Percentiles rank a stretch among this genome's conserved stretches.
Evolutionary conservation across 2,113 vertebrate genomes (phyloP).

Genomic region (Vireo altiloquus): DNA sequence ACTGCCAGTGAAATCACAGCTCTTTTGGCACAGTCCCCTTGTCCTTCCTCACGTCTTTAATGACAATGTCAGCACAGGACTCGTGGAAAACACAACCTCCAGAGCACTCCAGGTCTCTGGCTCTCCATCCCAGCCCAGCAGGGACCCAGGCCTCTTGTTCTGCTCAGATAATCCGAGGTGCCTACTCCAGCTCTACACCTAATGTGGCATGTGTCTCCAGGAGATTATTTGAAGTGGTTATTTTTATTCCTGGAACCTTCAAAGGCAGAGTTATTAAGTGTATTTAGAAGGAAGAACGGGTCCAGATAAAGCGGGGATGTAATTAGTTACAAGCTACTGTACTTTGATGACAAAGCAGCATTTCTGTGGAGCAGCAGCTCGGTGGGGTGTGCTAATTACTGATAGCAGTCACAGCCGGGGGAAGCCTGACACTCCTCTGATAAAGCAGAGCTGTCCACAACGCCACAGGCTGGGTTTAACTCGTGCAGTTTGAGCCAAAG

Average conservation of each 20-base stretch:
- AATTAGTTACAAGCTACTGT: slow-evolving; percentile 67
- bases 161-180: slow-evolving; percentile 19
- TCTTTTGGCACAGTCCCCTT: not conserved
- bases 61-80: not conserved
- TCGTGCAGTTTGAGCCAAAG: not conserved
- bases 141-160: not conserved
- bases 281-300: slow-evolving; percentile 54
- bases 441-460: slow-evolving; percentile 30
- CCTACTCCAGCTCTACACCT: slow-evolving; percentile 37
- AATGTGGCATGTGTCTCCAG: not conserved
- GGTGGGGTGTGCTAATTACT: slow-evolving; percentile 48
- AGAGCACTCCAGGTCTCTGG: not conserved
- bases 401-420: slow-evolving; percentile 28
- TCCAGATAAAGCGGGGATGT: slow-evolving; percentile 54
- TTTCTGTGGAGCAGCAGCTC: slow-evolving; percentile 2
- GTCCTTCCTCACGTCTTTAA: not conserved
- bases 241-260: slow-evolving; percentile 49
- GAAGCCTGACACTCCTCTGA: slow-evolving; percentile 47
- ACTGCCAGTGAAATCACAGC: not conserved
- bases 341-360: slow-evolving; percentile 60
- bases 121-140: not conserved
- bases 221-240: slow-evolving; percentile 59
- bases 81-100: not conserved
- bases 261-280: slow-evolving; percentile 56
- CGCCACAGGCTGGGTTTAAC: not conserved